Evolutionary conservation across 1,140 invertebrate species (phyloP).

Genomic region (Penaeus chinensis): DNA sequence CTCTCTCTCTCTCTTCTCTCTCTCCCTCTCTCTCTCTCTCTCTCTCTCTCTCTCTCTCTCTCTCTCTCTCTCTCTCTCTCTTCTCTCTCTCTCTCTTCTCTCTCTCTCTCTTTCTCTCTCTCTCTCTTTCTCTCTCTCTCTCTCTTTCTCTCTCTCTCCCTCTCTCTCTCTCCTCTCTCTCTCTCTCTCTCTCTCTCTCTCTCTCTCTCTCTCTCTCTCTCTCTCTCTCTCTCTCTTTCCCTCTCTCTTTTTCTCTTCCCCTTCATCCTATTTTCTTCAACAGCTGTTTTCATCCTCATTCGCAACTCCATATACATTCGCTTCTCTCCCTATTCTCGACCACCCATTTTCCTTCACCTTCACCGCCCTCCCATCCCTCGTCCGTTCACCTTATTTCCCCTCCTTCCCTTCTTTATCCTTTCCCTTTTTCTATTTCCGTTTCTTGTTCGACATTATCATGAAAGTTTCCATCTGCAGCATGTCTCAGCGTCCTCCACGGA

Average conservation of each 20-base stretch:
- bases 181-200: not conserved
- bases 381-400: not conserved
- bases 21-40: not conserved
- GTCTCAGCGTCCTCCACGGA: too few relatives aligned
- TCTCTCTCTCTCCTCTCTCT: not conserved
- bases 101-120: not conserved
- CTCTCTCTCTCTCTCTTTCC: not conserved
- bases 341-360: not conserved
- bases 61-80: too few relatives aligned
- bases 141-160: not conserved
- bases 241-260: not conserved
- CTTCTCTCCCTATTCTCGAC: not conserved
- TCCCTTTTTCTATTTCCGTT: not conserved
- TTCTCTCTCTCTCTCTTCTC: not conserved
- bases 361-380: not conserved
- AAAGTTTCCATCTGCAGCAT: too few relatives aligned
- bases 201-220: not conserved
- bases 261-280: not conserved
- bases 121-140: not conserved
- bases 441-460: not conserved
- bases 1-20: not conserved
- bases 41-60: not conserved
- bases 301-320: not conserved
- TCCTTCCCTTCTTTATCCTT: not conserved
- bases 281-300: not conserved